Conservation (phyloP, 2,888 invertebrate species). For the Cyclophora punctaria region DNA sequence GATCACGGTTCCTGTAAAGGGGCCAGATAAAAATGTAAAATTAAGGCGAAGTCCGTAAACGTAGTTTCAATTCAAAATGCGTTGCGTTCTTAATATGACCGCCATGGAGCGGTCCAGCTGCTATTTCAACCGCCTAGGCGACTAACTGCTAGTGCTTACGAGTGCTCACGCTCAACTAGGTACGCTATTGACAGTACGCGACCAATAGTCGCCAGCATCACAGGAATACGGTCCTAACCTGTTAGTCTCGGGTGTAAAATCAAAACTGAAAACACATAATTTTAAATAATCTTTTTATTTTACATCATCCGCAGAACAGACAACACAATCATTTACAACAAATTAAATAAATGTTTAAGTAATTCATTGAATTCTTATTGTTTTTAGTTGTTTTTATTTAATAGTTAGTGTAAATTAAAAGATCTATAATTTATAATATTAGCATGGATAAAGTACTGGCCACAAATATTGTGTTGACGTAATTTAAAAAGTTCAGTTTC, state of each 20-base stretch:
- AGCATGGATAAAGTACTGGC: conserved; percentile 35
- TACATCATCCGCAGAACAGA: conserved; percentile 51
- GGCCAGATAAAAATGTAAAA: too few relatives aligned
- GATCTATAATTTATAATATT: conserved; percentile 29
- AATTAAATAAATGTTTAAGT: conserved; percentile 54
- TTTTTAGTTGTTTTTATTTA: too few relatives aligned
- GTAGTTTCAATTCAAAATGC: too few relatives aligned
- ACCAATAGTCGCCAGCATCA: conserved; percentile 20
- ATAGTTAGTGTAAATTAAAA: conserved; percentile 29
- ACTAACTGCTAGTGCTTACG: too few relatives aligned
- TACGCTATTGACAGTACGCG: neutral
- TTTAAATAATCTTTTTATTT: conserved; percentile 49
- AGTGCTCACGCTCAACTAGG: too few relatives aligned
- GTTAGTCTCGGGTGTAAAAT: too few relatives aligned
- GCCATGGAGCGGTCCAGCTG: too few relatives aligned
- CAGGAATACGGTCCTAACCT: conserved; percentile 11
- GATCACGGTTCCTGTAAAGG: too few relatives aligned
- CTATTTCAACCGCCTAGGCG: too few relatives aligned
- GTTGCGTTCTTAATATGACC: too few relatives aligned
- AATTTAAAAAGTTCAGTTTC: neutral
- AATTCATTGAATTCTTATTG: conserved; percentile 43
- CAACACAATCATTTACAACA: conserved; percentile 59
- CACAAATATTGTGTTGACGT: conserved; percentile 21
- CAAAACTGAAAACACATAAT: conserved; percentile 14
- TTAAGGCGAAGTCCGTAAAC: too few relatives aligned